A percentile compares a stretch with the other conserved stretches of the same genome.
Evolutionary conservation across 2,888 invertebrate genomes (phyloP).

Genomic region (Cataglyphis altisquamis): DNA sequence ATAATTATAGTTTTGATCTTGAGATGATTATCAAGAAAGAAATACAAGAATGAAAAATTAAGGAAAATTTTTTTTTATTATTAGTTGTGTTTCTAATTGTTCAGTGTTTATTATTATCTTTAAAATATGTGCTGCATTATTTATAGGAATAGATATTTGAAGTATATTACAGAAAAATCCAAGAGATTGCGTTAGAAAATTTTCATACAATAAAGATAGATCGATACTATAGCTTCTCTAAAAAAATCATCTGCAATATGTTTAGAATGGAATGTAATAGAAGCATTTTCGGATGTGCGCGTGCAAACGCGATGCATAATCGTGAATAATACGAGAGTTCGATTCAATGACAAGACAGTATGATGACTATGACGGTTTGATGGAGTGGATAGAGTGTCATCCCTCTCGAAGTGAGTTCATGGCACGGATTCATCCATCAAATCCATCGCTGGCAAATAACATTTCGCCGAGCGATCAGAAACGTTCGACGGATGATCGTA

Average conservation of each 20-base stretch:
- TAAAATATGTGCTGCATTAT: background rate
- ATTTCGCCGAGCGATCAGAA: conserved; percentile 64
- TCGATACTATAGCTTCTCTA: background rate
- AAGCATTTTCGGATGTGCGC: background rate
- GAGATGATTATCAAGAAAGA: background rate
- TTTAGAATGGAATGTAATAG: conserved; percentile 40
- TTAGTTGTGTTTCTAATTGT: background rate
- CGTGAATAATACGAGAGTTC: conserved; percentile 60
- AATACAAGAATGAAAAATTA: background rate
- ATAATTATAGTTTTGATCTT: background rate
- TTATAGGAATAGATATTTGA: background rate
- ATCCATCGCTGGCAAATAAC: conserved; percentile 70
- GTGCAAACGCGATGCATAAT: conserved; percentile 38
- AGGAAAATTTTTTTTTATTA: background rate
- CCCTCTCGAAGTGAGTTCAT: conserved; percentile 49
- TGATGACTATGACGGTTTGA: conserved; percentile 71
- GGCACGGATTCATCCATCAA: conserved; percentile 75
- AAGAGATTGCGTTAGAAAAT: background rate
- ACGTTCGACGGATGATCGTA: conserved; percentile 62
- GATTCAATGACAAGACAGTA: conserved; percentile 55
- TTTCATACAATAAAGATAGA: background rate
- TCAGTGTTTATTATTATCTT: background rate
- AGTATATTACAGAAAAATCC: background rate
- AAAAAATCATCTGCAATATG: background rate
- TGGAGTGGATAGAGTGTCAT: conserved; percentile 73